Percentiles rank a stretch among this genome's conserved stretches.
phyloP scores from a whole-genome alignment of 37 sponge, comb jelly and placozoan genomes.

The Haliclona indistincta region DNA sequence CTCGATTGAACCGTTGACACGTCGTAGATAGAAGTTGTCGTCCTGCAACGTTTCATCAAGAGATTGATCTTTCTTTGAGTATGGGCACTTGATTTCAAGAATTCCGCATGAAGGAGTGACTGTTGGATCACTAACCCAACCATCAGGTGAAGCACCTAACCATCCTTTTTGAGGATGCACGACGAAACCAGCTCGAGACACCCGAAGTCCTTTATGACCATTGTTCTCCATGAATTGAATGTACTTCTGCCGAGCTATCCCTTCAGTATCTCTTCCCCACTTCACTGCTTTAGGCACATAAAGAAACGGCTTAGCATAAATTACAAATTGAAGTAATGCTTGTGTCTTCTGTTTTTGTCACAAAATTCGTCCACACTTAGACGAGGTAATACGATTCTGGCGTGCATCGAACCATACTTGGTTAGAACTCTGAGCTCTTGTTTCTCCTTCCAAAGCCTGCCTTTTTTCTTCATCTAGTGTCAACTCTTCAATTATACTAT shows the following conservation, averaged over 20 bases:
- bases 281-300: background rate
- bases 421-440: background rate
- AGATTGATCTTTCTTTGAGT: background rate
- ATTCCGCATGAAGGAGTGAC: background rate
- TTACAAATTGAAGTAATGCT: background rate
- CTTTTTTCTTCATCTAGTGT: background rate
- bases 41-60: background rate
- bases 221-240: background rate
- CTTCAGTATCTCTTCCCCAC: slow-evolving; percentile 6
- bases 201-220: background rate
- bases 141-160: slow-evolving; percentile 11
- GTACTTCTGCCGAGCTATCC: background rate
- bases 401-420: background rate
- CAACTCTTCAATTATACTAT: background rate
- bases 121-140: slow-evolving; percentile 7
- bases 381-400: background rate
- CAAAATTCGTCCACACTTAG: slow-evolving; percentile 5
- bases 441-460: background rate
- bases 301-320: background rate
- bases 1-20: background rate
- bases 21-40: background rate
- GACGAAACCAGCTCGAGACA: background rate
- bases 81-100: slow-evolving; percentile 1
- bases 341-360: background rate
- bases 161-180: background rate